A percentile compares a stretch with the other conserved stretches of the same genome.
These are phyloP conservation scores for Mesaphorura yosii DNA, from an alignment of 1,140 invertebrate genomes.

Conservation along the genomic window DNA sequence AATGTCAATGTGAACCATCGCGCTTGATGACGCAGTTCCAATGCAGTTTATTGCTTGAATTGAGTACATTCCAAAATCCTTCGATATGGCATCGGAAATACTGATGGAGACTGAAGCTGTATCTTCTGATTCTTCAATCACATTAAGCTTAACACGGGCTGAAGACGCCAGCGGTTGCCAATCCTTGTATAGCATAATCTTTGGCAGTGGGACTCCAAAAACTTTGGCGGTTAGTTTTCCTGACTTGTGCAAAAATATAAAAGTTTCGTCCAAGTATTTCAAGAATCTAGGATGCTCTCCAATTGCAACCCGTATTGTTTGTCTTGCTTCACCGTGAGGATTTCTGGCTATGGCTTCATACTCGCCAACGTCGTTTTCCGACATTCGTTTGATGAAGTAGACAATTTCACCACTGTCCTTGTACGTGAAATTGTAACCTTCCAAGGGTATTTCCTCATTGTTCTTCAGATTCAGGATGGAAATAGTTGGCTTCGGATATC, in stretches of 20 bases:
- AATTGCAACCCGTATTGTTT: constrained; percentile 68
- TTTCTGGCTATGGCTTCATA: constrained; percentile 90
- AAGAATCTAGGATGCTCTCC: constrained; percentile 87
- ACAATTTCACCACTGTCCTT: constrained; percentile 79
- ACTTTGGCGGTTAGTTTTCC: constrained; percentile 72
- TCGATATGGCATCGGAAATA: constrained; percentile 71
- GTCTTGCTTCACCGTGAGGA: constrained; percentile 75
- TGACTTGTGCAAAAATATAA: constrained; percentile 57
- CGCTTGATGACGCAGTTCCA: constrained; percentile 39
- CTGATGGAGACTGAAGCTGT: constrained; percentile 66
- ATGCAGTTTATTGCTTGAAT: constrained; percentile 84
- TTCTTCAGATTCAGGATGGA: too few relatives aligned
- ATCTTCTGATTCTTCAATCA: constrained; percentile 8
- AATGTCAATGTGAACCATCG: neutral
- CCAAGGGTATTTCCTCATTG: constrained; percentile 52
- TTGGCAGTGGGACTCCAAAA: constrained; percentile 78
- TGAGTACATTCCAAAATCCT: constrained; percentile 88
- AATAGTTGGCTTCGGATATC: constrained; percentile 68
- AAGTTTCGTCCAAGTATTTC: constrained; percentile 53
- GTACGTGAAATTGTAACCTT: constrained; percentile 65
- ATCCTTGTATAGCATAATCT: constrained; percentile 89
- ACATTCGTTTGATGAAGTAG: constrained; percentile 45
- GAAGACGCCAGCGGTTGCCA: constrained; percentile 72
- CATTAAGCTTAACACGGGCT: constrained; percentile 58
- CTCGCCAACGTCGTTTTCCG: constrained; percentile 77